phyloP scores from a whole-genome alignment of 2,888 invertebrate genomes.

The Limnephilus auricula region DNA sequence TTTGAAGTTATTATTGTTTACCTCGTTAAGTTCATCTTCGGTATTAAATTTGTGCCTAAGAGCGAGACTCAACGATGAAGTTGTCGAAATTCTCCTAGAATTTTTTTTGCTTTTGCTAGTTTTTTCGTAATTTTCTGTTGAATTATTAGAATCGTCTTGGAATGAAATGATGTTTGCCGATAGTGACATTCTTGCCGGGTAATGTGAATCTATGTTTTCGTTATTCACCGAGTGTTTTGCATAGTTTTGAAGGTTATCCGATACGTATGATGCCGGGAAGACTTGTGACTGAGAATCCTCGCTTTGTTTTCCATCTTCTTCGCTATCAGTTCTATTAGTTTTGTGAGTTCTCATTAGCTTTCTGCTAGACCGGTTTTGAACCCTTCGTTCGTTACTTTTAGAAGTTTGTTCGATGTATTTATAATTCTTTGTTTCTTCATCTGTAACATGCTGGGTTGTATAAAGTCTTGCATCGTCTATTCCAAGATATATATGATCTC shows the following conservation, averaged over 20 bases:
- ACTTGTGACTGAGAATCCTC: conserved; percentile 2
- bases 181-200: conserved; percentile 31
- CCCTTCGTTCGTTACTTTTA: conserved; percentile 5
- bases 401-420: conserved; percentile 28
- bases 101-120: conserved; percentile 44
- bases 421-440: conserved; percentile 67
- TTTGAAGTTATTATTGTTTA: conserved; percentile 8
- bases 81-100: conserved; percentile 15
- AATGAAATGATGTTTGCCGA: conserved; percentile 50
- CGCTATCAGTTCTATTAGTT: conserved; percentile 23
- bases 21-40: conserved; percentile 17
- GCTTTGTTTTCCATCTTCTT: conserved; percentile 24
- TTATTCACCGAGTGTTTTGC: conserved; percentile 48
- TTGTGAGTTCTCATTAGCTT: conserved; percentile 29
- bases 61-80: conserved; percentile 34
- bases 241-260: conserved; percentile 56
- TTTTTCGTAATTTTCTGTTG: conserved; percentile 37
- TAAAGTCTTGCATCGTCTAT: conserved; percentile 47
- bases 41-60: conserved; percentile 20
- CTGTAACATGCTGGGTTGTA: conserved; percentile 73
- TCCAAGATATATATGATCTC: conserved; percentile 74
- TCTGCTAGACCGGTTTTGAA: neutral
- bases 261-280: conserved; percentile 38
- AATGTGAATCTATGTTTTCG: neutral
- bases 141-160: conserved; percentile 44